Conservation (phyloP, 2,888 invertebrate species). For the Augochlorella aurata region DNA sequence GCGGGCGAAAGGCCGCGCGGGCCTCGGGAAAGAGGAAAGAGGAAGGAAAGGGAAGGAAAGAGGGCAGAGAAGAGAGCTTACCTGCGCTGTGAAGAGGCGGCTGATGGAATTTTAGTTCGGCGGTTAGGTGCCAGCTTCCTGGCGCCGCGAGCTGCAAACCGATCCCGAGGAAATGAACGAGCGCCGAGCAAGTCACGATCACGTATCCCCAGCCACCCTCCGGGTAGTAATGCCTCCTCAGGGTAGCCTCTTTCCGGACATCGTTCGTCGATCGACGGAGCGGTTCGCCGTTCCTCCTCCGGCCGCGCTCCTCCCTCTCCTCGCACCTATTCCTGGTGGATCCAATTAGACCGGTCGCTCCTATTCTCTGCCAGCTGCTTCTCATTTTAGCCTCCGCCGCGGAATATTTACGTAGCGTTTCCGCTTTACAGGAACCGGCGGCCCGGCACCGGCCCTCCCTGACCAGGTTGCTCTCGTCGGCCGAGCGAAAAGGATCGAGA, state of each 20-base stretch:
- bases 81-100: conserved; percentile 86
- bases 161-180: conserved; percentile 89
- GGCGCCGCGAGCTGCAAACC: conserved; percentile 87
- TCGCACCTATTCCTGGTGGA: conserved; percentile 43
- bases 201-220: conserved; percentile 95
- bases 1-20: no score
- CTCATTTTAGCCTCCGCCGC: conserved; percentile 54
- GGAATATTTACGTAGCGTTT: conserved; percentile 41
- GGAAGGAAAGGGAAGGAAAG: background rate
- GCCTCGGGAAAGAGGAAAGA: no score
- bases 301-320: conserved; percentile 40
- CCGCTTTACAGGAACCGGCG: conserved; percentile 13
- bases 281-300: conserved; percentile 37
- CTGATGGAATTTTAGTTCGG: conserved; percentile 85
- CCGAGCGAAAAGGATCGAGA: conserved; percentile 70
- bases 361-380: conserved; percentile 59
- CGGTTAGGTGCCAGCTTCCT: conserved; percentile 82
- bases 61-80: conserved; percentile 76
- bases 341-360: conserved; percentile 69
- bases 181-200: conserved; percentile 88
- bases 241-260: conserved; percentile 75
- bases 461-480: conserved; percentile 18
- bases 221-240: conserved; percentile 91
- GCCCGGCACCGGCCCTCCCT: conserved; percentile 15
- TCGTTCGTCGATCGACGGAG: conserved; percentile 56